phyloP scores from a whole-genome alignment of 2,797 vertebrate genomes.

The Poeciliopsis paucimaculata region DNA sequence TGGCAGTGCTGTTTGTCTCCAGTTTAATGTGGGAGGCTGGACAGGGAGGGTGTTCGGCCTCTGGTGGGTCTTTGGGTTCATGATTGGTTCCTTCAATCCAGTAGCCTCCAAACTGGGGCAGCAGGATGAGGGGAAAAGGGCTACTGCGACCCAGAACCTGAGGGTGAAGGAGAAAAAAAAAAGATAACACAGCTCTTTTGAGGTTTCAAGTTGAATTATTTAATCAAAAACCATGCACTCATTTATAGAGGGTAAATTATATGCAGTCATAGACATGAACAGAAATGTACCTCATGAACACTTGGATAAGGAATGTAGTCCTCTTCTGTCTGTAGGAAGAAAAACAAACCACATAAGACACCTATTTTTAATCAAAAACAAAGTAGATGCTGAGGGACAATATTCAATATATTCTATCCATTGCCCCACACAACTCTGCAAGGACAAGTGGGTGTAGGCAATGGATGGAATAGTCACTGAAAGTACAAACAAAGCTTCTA shows the following conservation, averaged over 20 bases:
- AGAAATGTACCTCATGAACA: constrained; percentile 90
- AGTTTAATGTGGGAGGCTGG: constrained; percentile 84
- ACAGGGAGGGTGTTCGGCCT: constrained; percentile 76
- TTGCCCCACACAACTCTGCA: background rate
- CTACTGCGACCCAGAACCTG: constrained; percentile 91
- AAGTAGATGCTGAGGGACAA: constrained; percentile 15
- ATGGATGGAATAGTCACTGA: background rate
- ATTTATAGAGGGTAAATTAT: background rate
- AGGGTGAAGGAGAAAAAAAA: background rate
- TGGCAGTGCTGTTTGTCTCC: constrained; percentile 91
- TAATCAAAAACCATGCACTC: background rate
- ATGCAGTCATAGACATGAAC: background rate
- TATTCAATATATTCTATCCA: constrained; percentile 15
- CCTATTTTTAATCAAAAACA: constrained; percentile 28
- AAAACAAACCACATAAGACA: constrained; percentile 54
- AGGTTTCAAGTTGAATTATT: background rate
- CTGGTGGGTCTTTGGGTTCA: constrained; percentile 79
- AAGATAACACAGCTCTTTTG: background rate
- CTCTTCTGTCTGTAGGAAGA: constrained; percentile 90
- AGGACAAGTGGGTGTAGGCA: background rate
- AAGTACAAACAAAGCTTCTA: background rate
- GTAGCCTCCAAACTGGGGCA: constrained; percentile 97
- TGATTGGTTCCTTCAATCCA: constrained; percentile 99
- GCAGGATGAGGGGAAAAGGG: constrained; percentile 93
- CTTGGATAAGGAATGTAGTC: constrained; percentile 99